Conservation (phyloP, 1,140 invertebrate species). For the Heliothis subflexa region DNA sequence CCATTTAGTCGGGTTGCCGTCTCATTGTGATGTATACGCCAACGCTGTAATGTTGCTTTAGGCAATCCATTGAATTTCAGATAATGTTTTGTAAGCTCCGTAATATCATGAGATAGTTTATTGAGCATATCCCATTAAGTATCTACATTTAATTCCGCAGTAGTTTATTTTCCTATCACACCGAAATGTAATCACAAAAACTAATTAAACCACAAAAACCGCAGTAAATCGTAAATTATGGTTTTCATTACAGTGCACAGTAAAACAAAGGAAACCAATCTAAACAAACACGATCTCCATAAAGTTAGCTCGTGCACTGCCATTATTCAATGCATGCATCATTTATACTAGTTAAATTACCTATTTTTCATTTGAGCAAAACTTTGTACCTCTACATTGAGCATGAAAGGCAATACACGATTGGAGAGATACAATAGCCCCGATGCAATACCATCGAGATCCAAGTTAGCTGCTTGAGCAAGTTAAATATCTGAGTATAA, state of each 20-base stretch:
- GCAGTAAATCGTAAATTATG: neutral
- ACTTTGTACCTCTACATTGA: conserved; percentile 1
- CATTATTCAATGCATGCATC: conserved; percentile 13
- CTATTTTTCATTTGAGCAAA: neutral
- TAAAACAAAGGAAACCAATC: conserved; percentile 22
- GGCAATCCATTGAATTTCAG: conserved; percentile 27
- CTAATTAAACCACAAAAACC: neutral
- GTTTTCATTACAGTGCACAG: conserved; percentile 7
- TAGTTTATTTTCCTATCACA: neutral
- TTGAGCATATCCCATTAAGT: too few species aligned
- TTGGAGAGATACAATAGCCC: conserved; percentile 14
- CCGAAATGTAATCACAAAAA: neutral
- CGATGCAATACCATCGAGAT: conserved; percentile 7
- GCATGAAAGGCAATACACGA: conserved; percentile 3
- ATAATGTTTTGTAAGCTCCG: conserved; percentile 1
- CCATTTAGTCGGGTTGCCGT: conserved; percentile 30
- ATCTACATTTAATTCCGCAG: too few species aligned
- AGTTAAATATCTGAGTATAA: conserved; percentile 58
- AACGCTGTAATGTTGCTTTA: conserved; percentile 15
- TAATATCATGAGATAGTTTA: neutral
- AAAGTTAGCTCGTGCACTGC: neutral
- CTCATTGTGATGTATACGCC: conserved; percentile 40
- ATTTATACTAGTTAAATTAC: conserved; percentile 3
- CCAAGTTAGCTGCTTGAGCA: conserved; percentile 25
- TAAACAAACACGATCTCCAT: neutral